Evolutionary conservation across 2,113 vertebrate genomes (phyloP), one percentile per base, ranked within the genome.

Genomic region (Syrmaticus mikado): DNA sequence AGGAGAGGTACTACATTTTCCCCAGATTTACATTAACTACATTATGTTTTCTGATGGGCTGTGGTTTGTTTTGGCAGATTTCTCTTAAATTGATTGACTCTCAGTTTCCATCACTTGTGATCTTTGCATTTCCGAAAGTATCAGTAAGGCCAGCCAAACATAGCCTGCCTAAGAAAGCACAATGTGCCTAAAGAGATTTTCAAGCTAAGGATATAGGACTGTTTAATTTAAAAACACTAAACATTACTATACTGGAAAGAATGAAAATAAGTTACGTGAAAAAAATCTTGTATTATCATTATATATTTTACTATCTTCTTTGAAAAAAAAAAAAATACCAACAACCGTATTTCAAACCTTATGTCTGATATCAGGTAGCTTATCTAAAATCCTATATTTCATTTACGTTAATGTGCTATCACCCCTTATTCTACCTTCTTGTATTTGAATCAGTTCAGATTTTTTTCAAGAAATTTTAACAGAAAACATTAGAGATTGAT

Each of bases 61-160:
- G 34, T 17, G 27, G 82, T 65, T 92, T 95, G 53, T 70, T 95
- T 91, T 93, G 84, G 83, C 43, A 89, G 27, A 25, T 48, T 96
- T 91, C 53, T n/a, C 77, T 89, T 50, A 79, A 82, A 79, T 5
- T 53, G 74, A 89, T 86, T 86, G 73, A 93, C 20, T 71, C 64
- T 85, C n/a, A 27, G 64, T 90, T 92, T 95, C 86, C 66, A 90
- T 45, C 60, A 36, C 50, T 91, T 82, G 19, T 87, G 67, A 85
- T 79, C 87, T 94, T 52, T 92, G 87, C 41, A 89, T 24, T 82
- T 93, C 74, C 46, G 79, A 30, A 91, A 92, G 32, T 61, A 38
- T 38, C 75, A 72, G 66, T 76, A 82, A 71, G 43, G 72, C 43
- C 13, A 24, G 83, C 57, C 87, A 95, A 86, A 72, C 27, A 64